Evolutionary conservation across 2,888 invertebrate genomes (phyloP).

Genomic region (Eupithecia vulgata): DNA sequence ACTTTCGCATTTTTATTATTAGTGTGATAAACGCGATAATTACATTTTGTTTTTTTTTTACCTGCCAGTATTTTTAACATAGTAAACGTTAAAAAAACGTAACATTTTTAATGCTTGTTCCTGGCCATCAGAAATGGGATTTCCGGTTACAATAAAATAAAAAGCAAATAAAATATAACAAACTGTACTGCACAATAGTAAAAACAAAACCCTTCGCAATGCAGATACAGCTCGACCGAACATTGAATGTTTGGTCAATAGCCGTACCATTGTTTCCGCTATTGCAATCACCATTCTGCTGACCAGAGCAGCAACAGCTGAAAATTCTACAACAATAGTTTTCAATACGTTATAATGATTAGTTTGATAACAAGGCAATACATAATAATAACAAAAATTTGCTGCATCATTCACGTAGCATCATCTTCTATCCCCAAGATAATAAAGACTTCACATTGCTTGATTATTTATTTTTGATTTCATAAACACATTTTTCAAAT

Average conservation of each 20-base stretch:
- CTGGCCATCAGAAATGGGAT: slow-evolving; percentile 13
- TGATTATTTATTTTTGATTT: neutral
- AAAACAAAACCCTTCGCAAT: slow-evolving; percentile 48
- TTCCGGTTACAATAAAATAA: slow-evolving; percentile 20
- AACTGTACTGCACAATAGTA: slow-evolving; percentile 23
- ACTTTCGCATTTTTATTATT: no score
- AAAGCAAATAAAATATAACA: slow-evolving; percentile 25
- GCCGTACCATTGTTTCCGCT: slow-evolving; percentile 47
- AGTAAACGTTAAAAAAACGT: neutral
- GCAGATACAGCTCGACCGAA: slow-evolving; percentile 49
- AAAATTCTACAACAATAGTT: neutral
- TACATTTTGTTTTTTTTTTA: no score
- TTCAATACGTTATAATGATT: neutral
- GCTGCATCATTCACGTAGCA: neutral
- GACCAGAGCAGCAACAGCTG: neutral
- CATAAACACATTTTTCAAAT: neutral
- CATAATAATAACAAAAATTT: no score
- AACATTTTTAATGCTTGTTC: neutral
- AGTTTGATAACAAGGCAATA: neutral
- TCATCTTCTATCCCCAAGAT: neutral
- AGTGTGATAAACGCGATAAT: no score
- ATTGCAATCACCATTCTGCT: neutral
- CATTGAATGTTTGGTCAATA: slow-evolving; percentile 63
- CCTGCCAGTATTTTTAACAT: neutral
- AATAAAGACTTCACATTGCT: neutral